A percentile compares a stretch with the other conserved stretches of the same genome.
These are phyloP conservation scores for Brachionus angularis DNA, from an alignment of 1,140 invertebrate genomes.

Conservation along the genomic window DNA sequence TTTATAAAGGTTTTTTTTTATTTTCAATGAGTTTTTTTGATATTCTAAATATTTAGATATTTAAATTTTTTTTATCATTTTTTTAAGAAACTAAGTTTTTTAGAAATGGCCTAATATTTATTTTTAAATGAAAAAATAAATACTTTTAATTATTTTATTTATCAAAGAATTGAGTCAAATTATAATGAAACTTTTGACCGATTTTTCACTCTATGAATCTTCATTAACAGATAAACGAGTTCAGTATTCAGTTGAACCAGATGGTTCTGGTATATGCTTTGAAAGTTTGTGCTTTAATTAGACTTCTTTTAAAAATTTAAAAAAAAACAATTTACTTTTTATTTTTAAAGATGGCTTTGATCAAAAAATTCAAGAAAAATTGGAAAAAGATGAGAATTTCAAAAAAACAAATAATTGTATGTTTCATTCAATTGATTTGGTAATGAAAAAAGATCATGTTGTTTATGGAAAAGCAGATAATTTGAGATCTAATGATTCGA, in stretches of 20 bases:
- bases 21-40: no score
- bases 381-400: constrained; percentile 14
- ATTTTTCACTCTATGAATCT: constrained; percentile 28
- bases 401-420: not conserved
- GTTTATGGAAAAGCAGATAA: constrained; percentile 6
- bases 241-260: not conserved
- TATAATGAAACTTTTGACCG: not conserved
- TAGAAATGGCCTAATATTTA: no score
- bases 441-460: constrained; percentile 43
- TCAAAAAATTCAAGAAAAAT: not conserved
- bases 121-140: not conserved
- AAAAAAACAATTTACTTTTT: not conserved
- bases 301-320: not conserved
- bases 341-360: constrained; percentile 17
- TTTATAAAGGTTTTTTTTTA: no score
- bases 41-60: no score
- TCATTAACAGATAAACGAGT: constrained; percentile 4
- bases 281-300: not conserved
- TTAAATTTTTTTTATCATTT: no score
- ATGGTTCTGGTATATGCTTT: constrained; percentile 14
- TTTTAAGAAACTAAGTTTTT: not conserved
- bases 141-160: not conserved
- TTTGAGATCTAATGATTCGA: not conserved
- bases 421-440: constrained; percentile 29
- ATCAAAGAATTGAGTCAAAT: constrained; percentile 20